Percentiles rank a stretch among this genome's conserved stretches.
phyloP scores from a whole-genome alignment of 2,888 invertebrate genomes.

The Hirtodrosophila duncani region DNA sequence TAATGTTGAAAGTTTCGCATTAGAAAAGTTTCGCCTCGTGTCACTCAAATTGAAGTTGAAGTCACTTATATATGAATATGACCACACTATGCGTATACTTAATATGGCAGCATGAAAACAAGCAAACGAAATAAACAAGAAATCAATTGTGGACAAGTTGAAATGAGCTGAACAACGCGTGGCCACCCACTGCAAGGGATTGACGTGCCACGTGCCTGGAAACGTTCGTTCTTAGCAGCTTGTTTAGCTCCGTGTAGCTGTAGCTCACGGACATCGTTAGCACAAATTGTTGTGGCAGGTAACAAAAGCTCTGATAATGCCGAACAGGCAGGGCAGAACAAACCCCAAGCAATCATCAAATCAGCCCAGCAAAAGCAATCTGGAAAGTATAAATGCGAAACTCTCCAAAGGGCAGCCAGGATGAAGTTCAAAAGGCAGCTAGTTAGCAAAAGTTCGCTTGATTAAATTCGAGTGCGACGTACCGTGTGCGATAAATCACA shows the following conservation, averaged over 20 bases:
- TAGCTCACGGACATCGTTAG: slow-evolving; percentile 64
- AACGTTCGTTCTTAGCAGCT: no score
- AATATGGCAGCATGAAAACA: no score
- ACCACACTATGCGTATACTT: no score
- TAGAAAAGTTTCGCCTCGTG: no score
- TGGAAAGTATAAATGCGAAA: slow-evolving; percentile 1
- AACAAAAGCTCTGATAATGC: slow-evolving; percentile 34
- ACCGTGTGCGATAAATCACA: no score
- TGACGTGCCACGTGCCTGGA: slow-evolving; percentile 39
- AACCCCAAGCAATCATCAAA: slow-evolving; percentile 11
- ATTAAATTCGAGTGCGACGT: no score
- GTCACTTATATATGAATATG: no score
- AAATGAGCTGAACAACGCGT: slow-evolving; percentile 3
- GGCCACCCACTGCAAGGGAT: slow-evolving; percentile 30
- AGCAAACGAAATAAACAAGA: no score
- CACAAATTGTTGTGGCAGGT: slow-evolving; percentile 58
- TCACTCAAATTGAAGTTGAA: no score
- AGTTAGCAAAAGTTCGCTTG: slow-evolving; percentile 19
- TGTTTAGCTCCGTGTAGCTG: background rate
- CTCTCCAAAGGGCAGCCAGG: slow-evolving; percentile 13
- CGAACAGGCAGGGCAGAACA: background rate
- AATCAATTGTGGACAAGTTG: no score
- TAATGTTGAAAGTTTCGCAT: slow-evolving; percentile 28
- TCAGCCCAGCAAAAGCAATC: slow-evolving; percentile 2
- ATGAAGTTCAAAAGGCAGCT: slow-evolving; percentile 17